Evolutionary conservation across 2,888 invertebrate genomes (phyloP).

Genomic region (Diadegma fenestrale): DNA sequence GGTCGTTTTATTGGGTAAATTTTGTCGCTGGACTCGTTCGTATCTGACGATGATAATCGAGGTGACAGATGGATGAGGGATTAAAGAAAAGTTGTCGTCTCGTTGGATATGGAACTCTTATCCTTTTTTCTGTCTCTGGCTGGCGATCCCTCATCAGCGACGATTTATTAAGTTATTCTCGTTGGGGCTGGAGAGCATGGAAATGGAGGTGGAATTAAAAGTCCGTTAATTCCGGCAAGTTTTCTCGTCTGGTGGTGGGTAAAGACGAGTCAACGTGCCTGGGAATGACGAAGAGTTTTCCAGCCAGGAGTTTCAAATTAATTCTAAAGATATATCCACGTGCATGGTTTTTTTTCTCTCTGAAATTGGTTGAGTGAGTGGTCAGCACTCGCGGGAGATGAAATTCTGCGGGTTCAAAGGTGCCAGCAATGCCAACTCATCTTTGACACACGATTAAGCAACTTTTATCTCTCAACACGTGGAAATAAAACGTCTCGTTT

Average conservation of each 20-base stretch:
- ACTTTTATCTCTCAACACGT: not conserved
- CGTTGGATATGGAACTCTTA: not conserved
- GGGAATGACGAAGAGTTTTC: slow-evolving; percentile 47
- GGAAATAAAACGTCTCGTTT: slow-evolving; percentile 21
- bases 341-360: not conserved
- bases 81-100: slow-evolving; percentile 19
- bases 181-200: not conserved
- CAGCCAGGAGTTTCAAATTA: slow-evolving; percentile 51
- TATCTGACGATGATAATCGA: slow-evolving; percentile 22
- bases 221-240: slow-evolving; percentile 60
- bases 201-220: slow-evolving; percentile 63
- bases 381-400: not conserved
- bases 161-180: slow-evolving; percentile 60
- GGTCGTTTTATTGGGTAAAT: not conserved
- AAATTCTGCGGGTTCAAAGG: slow-evolving; percentile 4
- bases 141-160: slow-evolving; percentile 28
- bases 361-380: not conserved
- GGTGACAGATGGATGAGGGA: slow-evolving; percentile 11
- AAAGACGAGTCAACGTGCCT: slow-evolving; percentile 18
- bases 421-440: not conserved
- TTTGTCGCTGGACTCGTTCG: not conserved
- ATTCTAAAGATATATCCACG: slow-evolving; percentile 53
- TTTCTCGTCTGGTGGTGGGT: slow-evolving; percentile 23
- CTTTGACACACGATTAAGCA: slow-evolving; percentile 15
- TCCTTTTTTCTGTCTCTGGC: slow-evolving; percentile 13